Percentiles rank a stretch among this genome's conserved stretches.
Evolutionary conservation across 2,888 invertebrate species (phyloP).

Genomic region (Brachyptera risi): DNA sequence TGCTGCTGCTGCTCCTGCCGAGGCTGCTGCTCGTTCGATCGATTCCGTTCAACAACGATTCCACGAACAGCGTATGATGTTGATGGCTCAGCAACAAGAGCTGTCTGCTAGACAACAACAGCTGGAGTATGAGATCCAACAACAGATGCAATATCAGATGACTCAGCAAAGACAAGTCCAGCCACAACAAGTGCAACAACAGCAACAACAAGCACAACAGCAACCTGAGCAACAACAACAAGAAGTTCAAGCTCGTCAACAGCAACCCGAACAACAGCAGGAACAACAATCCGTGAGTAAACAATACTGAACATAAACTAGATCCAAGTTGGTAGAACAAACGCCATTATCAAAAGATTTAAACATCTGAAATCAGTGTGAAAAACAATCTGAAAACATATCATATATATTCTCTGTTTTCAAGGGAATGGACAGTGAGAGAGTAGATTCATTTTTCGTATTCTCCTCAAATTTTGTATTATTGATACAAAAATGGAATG

Average conservation of each 20-base stretch:
- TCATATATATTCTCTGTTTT: no score
- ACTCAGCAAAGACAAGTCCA: constrained; percentile 21
- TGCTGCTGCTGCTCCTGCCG: constrained; percentile 29
- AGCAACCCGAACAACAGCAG: constrained; percentile 25
- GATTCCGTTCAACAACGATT: constrained; percentile 21
- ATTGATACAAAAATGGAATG: no score
- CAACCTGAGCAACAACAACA: constrained; percentile 25
- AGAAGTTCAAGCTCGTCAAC: constrained; percentile 30
- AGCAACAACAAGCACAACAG: constrained; percentile 24
- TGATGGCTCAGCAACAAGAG: constrained; percentile 23
- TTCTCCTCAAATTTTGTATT: no score
- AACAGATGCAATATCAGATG: constrained; percentile 19
- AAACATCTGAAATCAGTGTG: no score
- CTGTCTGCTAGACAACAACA: constrained; percentile 14
- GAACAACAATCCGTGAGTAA: neutral
- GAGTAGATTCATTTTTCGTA: no score
- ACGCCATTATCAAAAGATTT: no score
- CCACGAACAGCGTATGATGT: constrained; percentile 19
- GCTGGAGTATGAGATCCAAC: constrained; percentile 8
- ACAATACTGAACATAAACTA: no score
- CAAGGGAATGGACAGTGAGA: no score
- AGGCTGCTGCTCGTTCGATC: constrained; percentile 17
- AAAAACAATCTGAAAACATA: no score
- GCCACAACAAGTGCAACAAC: constrained; percentile 23
- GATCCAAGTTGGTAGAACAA: no score